Evolutionary conservation across 2,888 invertebrate species (phyloP).

Genomic region (Apocheima hispidaria): DNA sequence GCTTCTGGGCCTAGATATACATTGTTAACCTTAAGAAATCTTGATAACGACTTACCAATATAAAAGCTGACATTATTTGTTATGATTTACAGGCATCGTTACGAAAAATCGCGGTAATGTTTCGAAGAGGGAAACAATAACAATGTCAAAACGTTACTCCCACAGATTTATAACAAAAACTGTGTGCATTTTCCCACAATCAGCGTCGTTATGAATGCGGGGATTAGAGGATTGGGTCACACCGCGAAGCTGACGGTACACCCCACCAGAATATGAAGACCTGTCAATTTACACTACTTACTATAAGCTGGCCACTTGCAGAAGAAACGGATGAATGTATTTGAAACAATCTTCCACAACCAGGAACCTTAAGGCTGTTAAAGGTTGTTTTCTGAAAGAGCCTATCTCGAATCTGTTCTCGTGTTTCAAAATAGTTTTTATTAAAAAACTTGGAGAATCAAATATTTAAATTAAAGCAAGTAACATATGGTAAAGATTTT

Average conservation of each 20-base stretch:
- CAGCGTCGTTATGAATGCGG: slow-evolving; percentile 70
- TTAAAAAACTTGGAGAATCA: too few relatives aligned
- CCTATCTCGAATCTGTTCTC: too few relatives aligned
- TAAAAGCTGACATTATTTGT: too few relatives aligned
- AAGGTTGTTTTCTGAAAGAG: too few relatives aligned
- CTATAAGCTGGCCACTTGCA: neutral
- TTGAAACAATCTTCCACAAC: neutral
- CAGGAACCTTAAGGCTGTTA: neutral
- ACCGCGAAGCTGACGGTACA: slow-evolving; percentile 70
- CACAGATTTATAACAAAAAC: slow-evolving; percentile 82
- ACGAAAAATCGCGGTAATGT: slow-evolving; percentile 12
- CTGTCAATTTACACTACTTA: slow-evolving; percentile 32
- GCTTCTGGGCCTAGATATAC: too few relatives aligned
- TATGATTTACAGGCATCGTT: too few relatives aligned
- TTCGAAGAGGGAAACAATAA: slow-evolving; percentile 49
- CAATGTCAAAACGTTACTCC: slow-evolving; percentile 79
- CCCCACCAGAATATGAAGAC: slow-evolving; percentile 59
- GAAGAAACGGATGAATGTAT: neutral
- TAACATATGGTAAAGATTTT: too few relatives aligned
- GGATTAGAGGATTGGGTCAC: slow-evolving; percentile 77
- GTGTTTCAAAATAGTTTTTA: too few relatives aligned
- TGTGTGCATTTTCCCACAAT: slow-evolving; percentile 82
- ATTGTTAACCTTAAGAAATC: too few relatives aligned
- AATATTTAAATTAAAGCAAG: too few relatives aligned
- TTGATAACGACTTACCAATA: too few relatives aligned